A percentile compares a stretch with the other conserved stretches of the same genome.
These are phyloP conservation scores for Tetraodon nigroviridis DNA, from an alignment of 2,113 vertebrate species.

Conservation along the genomic window DNA sequence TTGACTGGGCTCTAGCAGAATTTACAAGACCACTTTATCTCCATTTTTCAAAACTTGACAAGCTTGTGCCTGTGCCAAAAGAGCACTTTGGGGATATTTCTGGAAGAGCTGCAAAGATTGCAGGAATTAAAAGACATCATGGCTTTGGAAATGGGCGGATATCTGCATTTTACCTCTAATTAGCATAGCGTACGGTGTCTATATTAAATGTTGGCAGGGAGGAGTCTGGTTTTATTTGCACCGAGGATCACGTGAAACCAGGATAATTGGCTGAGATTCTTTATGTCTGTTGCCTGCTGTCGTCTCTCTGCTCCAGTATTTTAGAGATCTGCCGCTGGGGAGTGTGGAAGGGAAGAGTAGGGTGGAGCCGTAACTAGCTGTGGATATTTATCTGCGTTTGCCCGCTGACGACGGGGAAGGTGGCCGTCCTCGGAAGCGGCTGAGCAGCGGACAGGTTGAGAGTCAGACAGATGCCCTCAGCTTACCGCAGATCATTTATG, in stretches of 20 bases:
- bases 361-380: slow-evolving; percentile 29
- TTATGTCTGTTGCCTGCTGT: slow-evolving; percentile 43
- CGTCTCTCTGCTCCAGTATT: slow-evolving; percentile 44
- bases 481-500: slow-evolving; percentile 75
- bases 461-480: slow-evolving; percentile 72
- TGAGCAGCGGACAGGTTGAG: slow-evolving; percentile 53
- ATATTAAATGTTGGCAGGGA: slow-evolving; percentile 21
- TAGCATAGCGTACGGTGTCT: slow-evolving; percentile 9
- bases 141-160: slow-evolving; percentile 8
- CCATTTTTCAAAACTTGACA: slow-evolving; percentile 28
- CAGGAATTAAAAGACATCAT: slow-evolving; percentile 20
- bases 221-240: slow-evolving; percentile 18
- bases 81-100: slow-evolving; percentile 43
- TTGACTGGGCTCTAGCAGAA: slow-evolving; percentile 18
- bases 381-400: slow-evolving; percentile 62
- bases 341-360: slow-evolving; percentile 46
- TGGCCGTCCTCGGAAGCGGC: slow-evolving; percentile 65
- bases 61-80: slow-evolving; percentile 41
- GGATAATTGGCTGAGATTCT: slow-evolving; percentile 58
- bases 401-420: slow-evolving; percentile 55
- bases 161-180: slow-evolving; percentile 17
- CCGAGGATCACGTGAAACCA: slow-evolving; percentile 32
- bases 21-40: slow-evolving; percentile 33
- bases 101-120: slow-evolving; percentile 18
- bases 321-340: slow-evolving; percentile 48